Percentiles rank a stretch among this genome's conserved stretches.
phyloP scores from a whole-genome alignment of 2,888 invertebrate species.

The Miltochrista miniata region DNA sequence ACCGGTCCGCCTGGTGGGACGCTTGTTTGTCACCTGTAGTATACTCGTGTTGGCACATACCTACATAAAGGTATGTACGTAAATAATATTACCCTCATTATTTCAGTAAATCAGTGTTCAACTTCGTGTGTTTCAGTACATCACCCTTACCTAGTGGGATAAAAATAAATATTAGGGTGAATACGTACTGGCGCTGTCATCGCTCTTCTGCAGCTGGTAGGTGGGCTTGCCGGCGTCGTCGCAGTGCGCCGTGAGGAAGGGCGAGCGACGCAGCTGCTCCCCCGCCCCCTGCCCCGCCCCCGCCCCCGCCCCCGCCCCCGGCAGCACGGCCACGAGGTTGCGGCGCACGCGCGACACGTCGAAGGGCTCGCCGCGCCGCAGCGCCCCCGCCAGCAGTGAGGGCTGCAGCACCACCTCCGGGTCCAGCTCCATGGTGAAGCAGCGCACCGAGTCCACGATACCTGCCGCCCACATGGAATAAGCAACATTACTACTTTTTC shows the following conservation, averaged over 20 bases:
- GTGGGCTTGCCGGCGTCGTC: constrained; percentile 67
- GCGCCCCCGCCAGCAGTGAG: constrained; percentile 68
- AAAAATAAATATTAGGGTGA: too few species aligned
- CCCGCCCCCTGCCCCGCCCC: constrained; percentile 17
- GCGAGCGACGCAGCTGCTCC: constrained; percentile 70
- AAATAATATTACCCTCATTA: too few species aligned
- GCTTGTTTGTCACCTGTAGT: too few species aligned
- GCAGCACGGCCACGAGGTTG: constrained; percentile 86
- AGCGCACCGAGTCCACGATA: constrained; percentile 91
- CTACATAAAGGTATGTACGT: too few species aligned
- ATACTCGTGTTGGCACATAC: too few species aligned
- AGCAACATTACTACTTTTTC: too few species aligned
- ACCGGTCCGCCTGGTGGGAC: too few species aligned
- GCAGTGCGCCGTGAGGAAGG: constrained; percentile 47
- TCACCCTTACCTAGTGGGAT: too few species aligned
- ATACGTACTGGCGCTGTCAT: too few species aligned
- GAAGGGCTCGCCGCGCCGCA: constrained; percentile 91
- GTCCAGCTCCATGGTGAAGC: constrained; percentile 96
- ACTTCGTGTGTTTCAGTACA: too few species aligned
- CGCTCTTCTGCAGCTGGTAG: background rate
- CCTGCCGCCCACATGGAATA: constrained; percentile 63
- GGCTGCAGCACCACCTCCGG: constrained; percentile 90
- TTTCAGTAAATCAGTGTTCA: too few species aligned
- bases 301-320: constrained; percentile 46
- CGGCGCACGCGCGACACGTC: constrained; percentile 87